These are phyloP conservation scores for Notoglanidium macrostoma DNA, from an alignment of 2,797 vertebrate species.

Conservation along the genomic window DNA sequence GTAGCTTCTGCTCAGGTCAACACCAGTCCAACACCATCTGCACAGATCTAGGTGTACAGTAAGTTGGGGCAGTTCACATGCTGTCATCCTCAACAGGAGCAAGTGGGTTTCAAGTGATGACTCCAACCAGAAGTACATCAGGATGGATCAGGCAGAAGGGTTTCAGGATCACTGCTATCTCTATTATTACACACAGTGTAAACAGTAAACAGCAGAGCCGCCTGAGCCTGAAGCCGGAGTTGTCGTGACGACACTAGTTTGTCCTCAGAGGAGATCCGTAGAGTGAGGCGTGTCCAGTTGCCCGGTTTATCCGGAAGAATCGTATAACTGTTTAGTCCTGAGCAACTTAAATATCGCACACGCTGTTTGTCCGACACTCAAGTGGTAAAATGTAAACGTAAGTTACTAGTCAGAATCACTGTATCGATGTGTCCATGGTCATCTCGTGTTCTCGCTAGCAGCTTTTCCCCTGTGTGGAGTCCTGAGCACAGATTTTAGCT, in stretches of 20 bases:
- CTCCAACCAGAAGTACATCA: no score
- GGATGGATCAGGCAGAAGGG: no score
- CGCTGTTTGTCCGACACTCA: not conserved
- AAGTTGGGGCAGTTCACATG: no score
- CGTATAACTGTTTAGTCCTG: slow-evolving; percentile 38
- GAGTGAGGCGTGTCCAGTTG: slow-evolving; percentile 60
- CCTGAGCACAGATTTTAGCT: not conserved
- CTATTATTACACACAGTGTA: not conserved
- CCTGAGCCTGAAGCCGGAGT: not conserved
- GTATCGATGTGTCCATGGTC: not conserved
- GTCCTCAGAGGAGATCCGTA: slow-evolving; percentile 61
- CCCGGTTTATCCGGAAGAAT: slow-evolving; percentile 74
- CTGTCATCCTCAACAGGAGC: no score
- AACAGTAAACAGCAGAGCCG: not conserved
- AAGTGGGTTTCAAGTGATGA: no score
- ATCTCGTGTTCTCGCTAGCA: not conserved
- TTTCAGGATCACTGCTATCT: no score
- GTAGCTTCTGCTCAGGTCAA: no score
- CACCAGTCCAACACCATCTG: no score
- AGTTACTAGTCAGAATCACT: not conserved
- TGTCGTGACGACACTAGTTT: not conserved
- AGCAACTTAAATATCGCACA: not conserved
- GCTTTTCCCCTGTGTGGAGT: not conserved
- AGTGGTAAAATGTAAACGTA: not conserved
- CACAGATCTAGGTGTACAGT: no score